A percentile compares a stretch with the other conserved stretches of the same genome.
These are phyloP conservation scores for Geococcyx californianus DNA, from an alignment of 2,113 vertebrate species.

Conservation along the genomic window DNA sequence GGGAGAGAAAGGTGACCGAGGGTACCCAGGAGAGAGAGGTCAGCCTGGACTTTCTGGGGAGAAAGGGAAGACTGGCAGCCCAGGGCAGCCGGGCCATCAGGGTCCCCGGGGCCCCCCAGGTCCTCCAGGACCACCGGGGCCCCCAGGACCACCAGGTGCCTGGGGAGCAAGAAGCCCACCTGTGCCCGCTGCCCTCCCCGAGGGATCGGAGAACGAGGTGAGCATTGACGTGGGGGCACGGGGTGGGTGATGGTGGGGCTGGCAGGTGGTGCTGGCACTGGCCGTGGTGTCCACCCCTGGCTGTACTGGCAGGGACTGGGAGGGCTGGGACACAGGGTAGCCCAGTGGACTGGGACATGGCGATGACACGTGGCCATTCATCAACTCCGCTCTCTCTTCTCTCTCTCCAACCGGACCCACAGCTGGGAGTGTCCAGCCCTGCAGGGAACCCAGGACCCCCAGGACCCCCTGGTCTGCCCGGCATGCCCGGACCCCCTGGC, in stretches of 20 bases:
- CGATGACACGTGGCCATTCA: rapidly evolving
- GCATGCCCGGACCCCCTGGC: not conserved
- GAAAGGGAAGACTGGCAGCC: constrained; percentile 21
- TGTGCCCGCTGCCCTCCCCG: rapidly evolving
- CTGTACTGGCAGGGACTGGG: not conserved
- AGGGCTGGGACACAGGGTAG: rapidly evolving
- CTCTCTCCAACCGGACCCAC: not conserved
- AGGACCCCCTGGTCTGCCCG: not conserved
- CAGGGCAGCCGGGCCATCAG: constrained; percentile 39
- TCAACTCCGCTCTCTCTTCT: not conserved
- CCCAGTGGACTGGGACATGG: not conserved
- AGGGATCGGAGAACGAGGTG: not conserved
- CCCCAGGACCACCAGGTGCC: not conserved
- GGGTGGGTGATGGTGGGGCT: rapidly evolving
- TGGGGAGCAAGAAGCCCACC: not conserved
- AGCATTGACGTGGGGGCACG: rapidly evolving
- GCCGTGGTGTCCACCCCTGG: rapidly evolving
- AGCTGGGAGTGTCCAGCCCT: not conserved
- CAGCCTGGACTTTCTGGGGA: constrained; percentile 53
- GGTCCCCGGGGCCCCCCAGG: constrained; percentile 18
- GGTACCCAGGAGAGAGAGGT: constrained; percentile 45
- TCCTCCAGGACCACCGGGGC: not conserved
- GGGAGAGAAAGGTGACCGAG: constrained; percentile 66
- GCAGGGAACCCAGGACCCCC: not conserved
- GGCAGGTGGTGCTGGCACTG: not conserved